Base-by-base conservation (phyloP, 2,113 vertebrate species). In the Mesembrinibis cayennensis region DNA sequence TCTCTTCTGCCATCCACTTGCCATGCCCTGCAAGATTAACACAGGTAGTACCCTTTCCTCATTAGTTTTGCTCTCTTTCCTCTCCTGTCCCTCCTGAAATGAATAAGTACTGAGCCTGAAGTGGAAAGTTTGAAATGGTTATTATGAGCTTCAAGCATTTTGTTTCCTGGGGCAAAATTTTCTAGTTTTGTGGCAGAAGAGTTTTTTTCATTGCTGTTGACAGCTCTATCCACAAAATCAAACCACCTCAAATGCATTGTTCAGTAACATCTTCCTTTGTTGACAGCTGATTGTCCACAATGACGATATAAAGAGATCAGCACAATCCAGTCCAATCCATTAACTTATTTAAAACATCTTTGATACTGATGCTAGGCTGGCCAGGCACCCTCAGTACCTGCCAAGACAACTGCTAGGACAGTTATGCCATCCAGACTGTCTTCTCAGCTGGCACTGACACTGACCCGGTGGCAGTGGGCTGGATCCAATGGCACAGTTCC, bases 151-250 rank as follows among this genome's bases (percentile, higher is more conserved):
- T 90, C 0, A 0, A 86, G 47, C 16, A n/a, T 78, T 89, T 89
- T 77, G 42, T 74, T 96, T 96, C 87, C 78, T 58, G 72, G 63
- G 94, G 52, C 88, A 89, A 10, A 53, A 8, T 92, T 94, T 96
- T 87, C 78, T 92, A 55, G 89, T 22, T 55, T 87, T 87, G 79
- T 92, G 84, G 59, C 44, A 65, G 87, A 77, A 93, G 70, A 27
- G 10, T 40, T 87, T 76, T 38, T 93, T 47, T 55, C 14, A 50
- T 63, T 69, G 61, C 72, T 93, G 25, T 61, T 97, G 84, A 87
- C 79, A 96, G 73, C 47, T 87, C 50, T 55, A 2, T 15, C 82
- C 73, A 59, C 74, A 82, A 84, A 69, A 89, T 44, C 49, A 81
- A 95, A 91, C 59, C 3, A 2, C 55, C 29, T 82, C 52, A 70